Evolutionary conservation across 2,113 vertebrate species (phyloP).

Genomic region (Alligator mississippiensis): DNA sequence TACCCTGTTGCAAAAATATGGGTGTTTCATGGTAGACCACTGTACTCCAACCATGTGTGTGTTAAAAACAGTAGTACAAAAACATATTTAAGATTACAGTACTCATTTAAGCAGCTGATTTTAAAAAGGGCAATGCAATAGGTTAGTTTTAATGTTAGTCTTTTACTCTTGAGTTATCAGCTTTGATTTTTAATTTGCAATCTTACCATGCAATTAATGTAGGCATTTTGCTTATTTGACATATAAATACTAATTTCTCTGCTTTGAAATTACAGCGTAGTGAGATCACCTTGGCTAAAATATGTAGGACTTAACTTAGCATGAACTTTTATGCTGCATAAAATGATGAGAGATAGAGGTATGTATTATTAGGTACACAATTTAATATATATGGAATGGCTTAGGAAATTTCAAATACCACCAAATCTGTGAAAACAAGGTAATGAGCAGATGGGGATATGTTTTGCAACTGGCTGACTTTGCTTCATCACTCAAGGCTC

Average conservation of each 20-base stretch:
- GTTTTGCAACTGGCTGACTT: constrained; percentile 47
- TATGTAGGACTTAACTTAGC: background rate
- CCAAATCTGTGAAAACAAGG: constrained; percentile 41
- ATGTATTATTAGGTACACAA: background rate
- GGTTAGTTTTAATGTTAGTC: background rate
- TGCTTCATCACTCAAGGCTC: constrained; percentile 31
- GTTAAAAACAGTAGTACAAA: background rate
- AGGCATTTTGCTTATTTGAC: background rate
- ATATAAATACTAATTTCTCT: background rate
- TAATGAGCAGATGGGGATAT: constrained; percentile 29
- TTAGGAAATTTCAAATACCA: constrained; percentile 37
- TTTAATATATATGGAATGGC: background rate
- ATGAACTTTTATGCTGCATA: background rate
- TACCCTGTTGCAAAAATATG: constrained; percentile 26
- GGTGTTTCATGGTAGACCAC: background rate
- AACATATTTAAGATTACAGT: constrained; percentile 3
- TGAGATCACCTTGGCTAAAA: constrained; percentile 38
- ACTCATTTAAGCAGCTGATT: background rate
- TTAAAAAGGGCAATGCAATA: no score
- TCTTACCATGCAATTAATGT: background rate
- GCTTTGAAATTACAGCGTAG: background rate
- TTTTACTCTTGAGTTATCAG: background rate
- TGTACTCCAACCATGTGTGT: background rate
- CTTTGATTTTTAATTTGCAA: constrained; percentile 1
- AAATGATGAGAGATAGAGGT: background rate